A percentile compares a stretch with the other conserved stretches of the same genome.
These are phyloP conservation scores for Caligus rogercresseyi DNA, from an alignment of 1,140 invertebrate genomes.

Conservation along the genomic window DNA sequence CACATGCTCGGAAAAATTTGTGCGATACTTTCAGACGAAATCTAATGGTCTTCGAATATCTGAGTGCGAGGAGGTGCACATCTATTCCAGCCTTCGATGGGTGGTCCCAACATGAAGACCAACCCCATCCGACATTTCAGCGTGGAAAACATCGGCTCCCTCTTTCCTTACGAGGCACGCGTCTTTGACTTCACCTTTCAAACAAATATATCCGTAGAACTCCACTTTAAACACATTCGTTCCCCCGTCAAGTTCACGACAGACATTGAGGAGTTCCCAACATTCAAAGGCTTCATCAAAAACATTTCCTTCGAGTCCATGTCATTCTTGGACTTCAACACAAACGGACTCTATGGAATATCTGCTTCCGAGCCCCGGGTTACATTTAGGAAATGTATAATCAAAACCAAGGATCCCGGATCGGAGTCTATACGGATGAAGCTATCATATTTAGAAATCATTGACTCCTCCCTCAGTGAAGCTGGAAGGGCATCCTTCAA, in stretches of 20 bases:
- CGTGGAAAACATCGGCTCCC: background rate
- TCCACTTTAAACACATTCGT: background rate
- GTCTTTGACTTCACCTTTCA: background rate
- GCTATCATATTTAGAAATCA: background rate
- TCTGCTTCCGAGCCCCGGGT: background rate
- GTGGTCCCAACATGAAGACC: background rate
- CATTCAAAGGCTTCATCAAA: background rate
- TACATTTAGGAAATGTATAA: background rate
- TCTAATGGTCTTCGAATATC: background rate
- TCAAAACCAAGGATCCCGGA: background rate
- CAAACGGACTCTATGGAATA: background rate
- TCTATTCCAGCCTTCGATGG: background rate
- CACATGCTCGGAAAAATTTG: background rate
- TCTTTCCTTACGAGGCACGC: background rate
- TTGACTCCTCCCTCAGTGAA: background rate
- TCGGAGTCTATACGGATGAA: background rate
- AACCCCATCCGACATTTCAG: background rate
- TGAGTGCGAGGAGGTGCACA: background rate
- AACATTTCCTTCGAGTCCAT: background rate
- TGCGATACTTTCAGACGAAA: background rate
- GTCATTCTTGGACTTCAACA: background rate
- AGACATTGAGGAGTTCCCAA: background rate
- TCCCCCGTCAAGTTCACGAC: background rate
- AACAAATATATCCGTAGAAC: background rate
- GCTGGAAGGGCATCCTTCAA: background rate